Percentiles rank a stretch among this genome's conserved stretches.
phyloP scores from a whole-genome alignment of 1,140 invertebrate species.

The Antheraea mylitta region DNA sequence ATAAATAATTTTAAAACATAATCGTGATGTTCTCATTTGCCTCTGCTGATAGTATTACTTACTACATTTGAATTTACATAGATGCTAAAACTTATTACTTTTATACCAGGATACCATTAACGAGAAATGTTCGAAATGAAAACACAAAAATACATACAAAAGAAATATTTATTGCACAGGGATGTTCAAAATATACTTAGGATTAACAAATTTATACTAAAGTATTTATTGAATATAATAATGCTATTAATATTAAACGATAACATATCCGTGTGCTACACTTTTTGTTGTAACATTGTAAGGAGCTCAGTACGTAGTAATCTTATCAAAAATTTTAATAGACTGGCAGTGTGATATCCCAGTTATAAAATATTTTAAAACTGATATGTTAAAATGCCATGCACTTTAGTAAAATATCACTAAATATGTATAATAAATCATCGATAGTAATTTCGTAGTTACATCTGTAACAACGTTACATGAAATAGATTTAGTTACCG shows the following conservation, averaged over 20 bases:
- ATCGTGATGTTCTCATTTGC: too few relatives aligned
- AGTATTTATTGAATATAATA: neutral
- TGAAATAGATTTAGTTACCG: too few relatives aligned
- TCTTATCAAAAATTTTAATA: neutral
- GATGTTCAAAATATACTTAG: slow-evolving; percentile 36
- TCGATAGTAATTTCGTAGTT: too few relatives aligned
- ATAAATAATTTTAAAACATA: too few relatives aligned
- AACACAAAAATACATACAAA: slow-evolving; percentile 42
- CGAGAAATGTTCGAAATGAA: slow-evolving; percentile 18
- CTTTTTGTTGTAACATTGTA: neutral
- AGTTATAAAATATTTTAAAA: too few relatives aligned
- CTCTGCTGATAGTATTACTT: too few relatives aligned
- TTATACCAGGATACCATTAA: too few relatives aligned
- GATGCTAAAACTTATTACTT: too few relatives aligned
- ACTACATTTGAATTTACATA: too few relatives aligned
- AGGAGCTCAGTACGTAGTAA: neutral
- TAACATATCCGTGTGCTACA: neutral
- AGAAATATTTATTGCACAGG: slow-evolving; percentile 61
- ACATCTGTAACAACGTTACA: too few relatives aligned
- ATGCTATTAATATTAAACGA: neutral
- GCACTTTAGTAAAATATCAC: too few relatives aligned
- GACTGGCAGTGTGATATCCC: neutral
- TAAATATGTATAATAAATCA: too few relatives aligned
- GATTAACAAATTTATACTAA: slow-evolving; percentile 35
- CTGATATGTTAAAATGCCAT: neutral